Percentiles rank a stretch among this genome's conserved stretches.
Conservation (phyloP, 2,888 invertebrate genomes). For the Laspeyria flexula region DNA sequence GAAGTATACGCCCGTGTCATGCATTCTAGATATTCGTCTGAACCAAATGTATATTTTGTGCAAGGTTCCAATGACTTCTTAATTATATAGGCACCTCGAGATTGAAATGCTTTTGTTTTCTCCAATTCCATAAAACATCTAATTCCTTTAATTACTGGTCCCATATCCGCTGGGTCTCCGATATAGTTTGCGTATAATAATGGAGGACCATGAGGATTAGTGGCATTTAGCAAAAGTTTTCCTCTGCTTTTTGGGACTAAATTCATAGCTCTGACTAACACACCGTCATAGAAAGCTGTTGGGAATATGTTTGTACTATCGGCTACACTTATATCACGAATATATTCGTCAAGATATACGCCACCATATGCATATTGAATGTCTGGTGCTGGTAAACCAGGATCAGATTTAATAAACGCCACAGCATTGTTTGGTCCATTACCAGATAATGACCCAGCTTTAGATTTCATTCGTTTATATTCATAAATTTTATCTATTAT, state of each 20-base stretch:
- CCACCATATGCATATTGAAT: conserved; percentile 86
- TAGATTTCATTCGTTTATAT: conserved; percentile 60
- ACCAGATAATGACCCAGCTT: conserved; percentile 78
- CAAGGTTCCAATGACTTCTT: conserved; percentile 86
- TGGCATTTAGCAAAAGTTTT: conserved; percentile 84
- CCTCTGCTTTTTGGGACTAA: conserved; percentile 88
- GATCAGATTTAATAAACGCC: conserved; percentile 82
- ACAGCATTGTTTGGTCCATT: conserved; percentile 84
- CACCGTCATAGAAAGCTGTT: conserved; percentile 85
- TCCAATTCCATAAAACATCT: conserved; percentile 85
- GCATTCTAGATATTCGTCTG: conserved; percentile 88
- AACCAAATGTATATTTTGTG: conserved; percentile 83
- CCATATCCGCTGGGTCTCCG: conserved; percentile 85
- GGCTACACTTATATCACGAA: conserved; percentile 72
- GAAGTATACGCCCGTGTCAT: conserved; percentile 85
- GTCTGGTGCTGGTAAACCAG: conserved; percentile 82
- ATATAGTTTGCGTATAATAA: conserved; percentile 89
- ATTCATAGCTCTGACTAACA: conserved; percentile 85
- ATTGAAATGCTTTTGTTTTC: conserved; percentile 83
- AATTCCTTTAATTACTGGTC: conserved; percentile 86
- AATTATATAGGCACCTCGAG: conserved; percentile 83
- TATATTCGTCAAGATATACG: conserved; percentile 78
- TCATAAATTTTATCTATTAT: conserved; percentile 65
- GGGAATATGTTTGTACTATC: conserved; percentile 71
- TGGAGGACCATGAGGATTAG: conserved; percentile 89